These are phyloP conservation scores for Pomatostomus ruficeps DNA, from an alignment of 2,113 vertebrate genomes.

Conservation along the genomic window DNA sequence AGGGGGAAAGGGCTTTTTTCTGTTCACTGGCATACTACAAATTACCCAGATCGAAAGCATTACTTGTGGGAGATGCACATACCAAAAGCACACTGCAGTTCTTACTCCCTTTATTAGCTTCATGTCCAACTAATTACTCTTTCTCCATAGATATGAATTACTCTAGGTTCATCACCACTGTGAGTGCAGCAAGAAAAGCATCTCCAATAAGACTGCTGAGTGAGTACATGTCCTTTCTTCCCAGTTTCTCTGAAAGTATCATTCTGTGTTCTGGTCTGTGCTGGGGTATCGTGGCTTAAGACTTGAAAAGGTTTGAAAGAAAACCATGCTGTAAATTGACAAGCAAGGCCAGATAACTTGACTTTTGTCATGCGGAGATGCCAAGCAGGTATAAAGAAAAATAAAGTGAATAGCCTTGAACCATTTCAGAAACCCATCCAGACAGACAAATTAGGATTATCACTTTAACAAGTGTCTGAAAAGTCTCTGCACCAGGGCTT, in stretches of 20 bases:
- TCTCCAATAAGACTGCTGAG: constrained; percentile 84
- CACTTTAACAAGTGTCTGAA: background rate
- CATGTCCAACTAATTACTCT: background rate
- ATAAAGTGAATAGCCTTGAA: background rate
- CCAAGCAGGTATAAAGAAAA: background rate
- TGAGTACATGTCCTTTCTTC: constrained; percentile 66
- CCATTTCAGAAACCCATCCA: background rate
- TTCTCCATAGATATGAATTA: constrained; percentile 85
- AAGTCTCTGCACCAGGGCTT: background rate
- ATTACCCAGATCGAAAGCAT: background rate
- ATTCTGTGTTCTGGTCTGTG: background rate
- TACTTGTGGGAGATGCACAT: background rate
- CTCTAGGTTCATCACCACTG: constrained; percentile 82
- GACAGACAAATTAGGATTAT: background rate
- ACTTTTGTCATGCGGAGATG: background rate
- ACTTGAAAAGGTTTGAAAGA: background rate
- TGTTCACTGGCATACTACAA: background rate
- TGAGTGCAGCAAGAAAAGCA: constrained; percentile 80
- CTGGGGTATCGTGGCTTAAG: background rate
- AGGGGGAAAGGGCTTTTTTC: background rate
- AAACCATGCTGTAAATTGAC: background rate
- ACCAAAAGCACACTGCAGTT: background rate
- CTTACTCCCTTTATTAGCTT: background rate
- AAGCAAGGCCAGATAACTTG: background rate
- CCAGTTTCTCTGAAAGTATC: background rate